Base-by-base conservation (phyloP, 2,888 invertebrate species). In the Volucella inanis region DNA sequence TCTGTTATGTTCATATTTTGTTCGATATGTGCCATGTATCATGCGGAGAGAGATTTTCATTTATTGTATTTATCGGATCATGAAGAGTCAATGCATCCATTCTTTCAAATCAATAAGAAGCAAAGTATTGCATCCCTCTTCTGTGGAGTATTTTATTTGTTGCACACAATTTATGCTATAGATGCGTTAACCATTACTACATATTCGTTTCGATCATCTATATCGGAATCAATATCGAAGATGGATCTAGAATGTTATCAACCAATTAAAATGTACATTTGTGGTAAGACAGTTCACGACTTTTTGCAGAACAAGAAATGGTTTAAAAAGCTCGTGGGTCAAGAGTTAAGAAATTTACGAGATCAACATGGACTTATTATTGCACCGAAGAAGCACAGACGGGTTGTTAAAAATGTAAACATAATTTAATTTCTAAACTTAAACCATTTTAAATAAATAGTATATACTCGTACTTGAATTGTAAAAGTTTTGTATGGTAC, bases 81-180 rank as follows among this genome's bases (percentile, higher is more conserved):
- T 12, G 88, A 89, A 50, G 88, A 88, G 47, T 75, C 75, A 10
- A 39, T 79, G 2, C 89, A 91, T 87, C 87, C 88, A 0, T 89
- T 89, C 68, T 90, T 90, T 72, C 80, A 78, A 9, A 75, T 88
- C 18, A 89, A 88, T 18, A 90, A 89, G 50, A 71, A 82, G n/a
- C 90, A 90, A 68, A 89, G 89, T 39, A 88, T 90, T n/a, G 70
- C 88, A 0, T 87, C 90, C 0, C 71, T 90, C 11, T 47, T 81
- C 11, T 87, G 87, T 15, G 90, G 88, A 6, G 82, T 88, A 3
- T 67, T 89, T 22, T 89, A 89, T 83, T 57, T 90, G 65, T 49
- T 89, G 57, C 90, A 90, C 87, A 57, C 89, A 18, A 80, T 89
- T 38, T 87, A 89, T 4, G 89, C 90, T n/a, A 52, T 89, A n/a